Evolutionary conservation across 1,140 invertebrate species (phyloP), one percentile per base, ranked within the genome.

Genomic region (Diorhabda carinulata): DNA sequence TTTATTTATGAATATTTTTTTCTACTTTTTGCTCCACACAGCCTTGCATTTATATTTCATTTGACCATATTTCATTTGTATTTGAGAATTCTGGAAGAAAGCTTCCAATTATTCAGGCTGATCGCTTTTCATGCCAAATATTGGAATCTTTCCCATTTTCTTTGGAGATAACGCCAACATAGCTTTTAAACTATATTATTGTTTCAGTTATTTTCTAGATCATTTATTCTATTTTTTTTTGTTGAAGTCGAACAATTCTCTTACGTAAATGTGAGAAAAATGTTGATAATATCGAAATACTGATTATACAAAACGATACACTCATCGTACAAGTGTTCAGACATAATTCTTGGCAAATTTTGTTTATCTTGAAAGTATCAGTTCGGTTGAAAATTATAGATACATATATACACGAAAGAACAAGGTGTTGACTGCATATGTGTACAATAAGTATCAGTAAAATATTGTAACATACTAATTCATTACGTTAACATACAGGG

Each of bases 51-150:
- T 52, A 52, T 52, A 52, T 52, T 52, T 52, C n/a, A 52, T 52
- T 52, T 52, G 47, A n/a, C 47, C 47, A 52, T 52, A 52, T 52
- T 52, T n/a, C 47, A 52, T 52, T 52, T 52, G 6, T 52, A 52
- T n/a, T 52, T 6, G 47, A n/a, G n/a, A 52, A n/a, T 6, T 52
- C 47, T 52, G n/a, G n/a, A 52, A 52, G 47, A 52, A 52, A 52
- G 47, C n/a, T 52, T 52, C n/a, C 47, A 52, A 52, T 52, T 52
- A 25, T 25, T 52, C 47, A 52, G 6, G n/a, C n/a, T 8, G n/a
- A 52, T 52, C n/a, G 47, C n/a, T 52, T 25, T 52, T 52, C 47
- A 8, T 8, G n/a, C 4, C 6, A 52, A 52, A n/a, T 8, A 52
- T 8, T 52, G 47, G n/a, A 52, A 52, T n/a, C 47, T 52, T 52